phyloP scores from a whole-genome alignment of 1,140 invertebrate genomes.

The Thereuonema tuberculata region DNA sequence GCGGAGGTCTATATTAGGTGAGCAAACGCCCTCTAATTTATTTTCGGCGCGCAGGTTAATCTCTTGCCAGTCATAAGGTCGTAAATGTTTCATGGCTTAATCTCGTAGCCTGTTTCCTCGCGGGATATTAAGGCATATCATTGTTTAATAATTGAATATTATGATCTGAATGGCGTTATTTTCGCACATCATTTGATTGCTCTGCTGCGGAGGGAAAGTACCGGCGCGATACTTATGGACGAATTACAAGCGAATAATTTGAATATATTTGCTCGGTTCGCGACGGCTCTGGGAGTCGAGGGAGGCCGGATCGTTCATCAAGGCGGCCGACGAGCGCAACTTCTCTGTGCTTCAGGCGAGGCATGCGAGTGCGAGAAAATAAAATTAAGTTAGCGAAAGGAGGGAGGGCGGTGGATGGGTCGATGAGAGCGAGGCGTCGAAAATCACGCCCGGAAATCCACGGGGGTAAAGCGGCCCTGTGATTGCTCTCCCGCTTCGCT shows the following conservation, averaged over 20 bases:
- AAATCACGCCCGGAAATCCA: neutral
- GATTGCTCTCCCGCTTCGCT: neutral
- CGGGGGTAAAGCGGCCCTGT: neutral
- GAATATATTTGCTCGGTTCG: constrained; percentile 2
- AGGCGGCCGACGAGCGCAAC: neutral
- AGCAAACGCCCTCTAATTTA: neutral
- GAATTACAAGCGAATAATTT: constrained; percentile 3
- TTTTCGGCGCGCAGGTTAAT: constrained; percentile 1
- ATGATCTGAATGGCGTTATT: constrained; percentile 8
- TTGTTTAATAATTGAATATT: constrained; percentile 11
- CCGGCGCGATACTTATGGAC: constrained; percentile 6
- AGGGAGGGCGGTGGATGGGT: neutral
- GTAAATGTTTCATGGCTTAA: constrained; percentile 10
- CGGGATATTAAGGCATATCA: constrained; percentile 9
- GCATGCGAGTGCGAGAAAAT: neutral
- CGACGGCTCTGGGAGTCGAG: too few relatives aligned
- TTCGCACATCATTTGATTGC: constrained; percentile 8
- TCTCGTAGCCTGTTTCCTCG: constrained; percentile 2
- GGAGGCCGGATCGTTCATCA: too few relatives aligned
- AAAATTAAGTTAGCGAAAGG: constrained; percentile 8
- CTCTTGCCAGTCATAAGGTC: constrained; percentile 8
- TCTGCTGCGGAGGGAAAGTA: neutral
- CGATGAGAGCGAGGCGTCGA: neutral
- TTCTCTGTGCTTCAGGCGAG: neutral
- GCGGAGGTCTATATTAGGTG: neutral